Base-by-base conservation (phyloP, 2,888 invertebrate species). In the Panzeria rudis region DNA sequence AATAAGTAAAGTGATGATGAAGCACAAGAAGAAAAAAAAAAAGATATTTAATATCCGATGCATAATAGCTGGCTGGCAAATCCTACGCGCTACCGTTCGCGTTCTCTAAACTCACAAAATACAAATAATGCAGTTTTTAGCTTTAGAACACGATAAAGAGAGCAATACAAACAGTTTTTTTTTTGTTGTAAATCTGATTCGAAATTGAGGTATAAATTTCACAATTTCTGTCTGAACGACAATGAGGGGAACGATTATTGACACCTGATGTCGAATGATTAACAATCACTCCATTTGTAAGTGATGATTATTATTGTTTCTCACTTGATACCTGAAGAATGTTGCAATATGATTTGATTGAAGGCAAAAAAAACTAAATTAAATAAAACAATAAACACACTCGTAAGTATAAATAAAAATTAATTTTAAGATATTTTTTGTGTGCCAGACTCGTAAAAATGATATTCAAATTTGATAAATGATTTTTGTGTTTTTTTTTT, bases 181-280 rank as follows among this genome's bases (percentile, higher is more conserved):
- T 59, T 59, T 76, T 5, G 15, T 50, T 50, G 29, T 82, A 47
- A 71, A 77, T 71, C 71, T 69, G 56, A 82, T 64, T 82, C 69
- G 62, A 54, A 82, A 35, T 72, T 23, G 20, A 47, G 47, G 72
- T 72, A 69, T 71, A 56, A 62, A 54, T 82, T 82, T 76, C 75
- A 82, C 72, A 64, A 72, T 80, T 72, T 64, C 25, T 32, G 44
- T 44, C 23, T 47, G 44, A 20, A 38, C 20, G 52, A 8, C 13
- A 32, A 52, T 35, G 47, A 15, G 68, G 50, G 35, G 41, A 62
- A 38, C 56, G 52, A 64, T 81, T 81, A 81, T 68, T 85, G 85
- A 85, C 85, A 85, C 85, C 85, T 85, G 85, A 85, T 71, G 75
- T 85, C 78, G 64, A 83, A 79, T 82, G 75, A 82, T 85, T 85